Evolutionary conservation across 2,113 vertebrate species (phyloP).

Genomic region (Pygathrix nemaeus): DNA sequence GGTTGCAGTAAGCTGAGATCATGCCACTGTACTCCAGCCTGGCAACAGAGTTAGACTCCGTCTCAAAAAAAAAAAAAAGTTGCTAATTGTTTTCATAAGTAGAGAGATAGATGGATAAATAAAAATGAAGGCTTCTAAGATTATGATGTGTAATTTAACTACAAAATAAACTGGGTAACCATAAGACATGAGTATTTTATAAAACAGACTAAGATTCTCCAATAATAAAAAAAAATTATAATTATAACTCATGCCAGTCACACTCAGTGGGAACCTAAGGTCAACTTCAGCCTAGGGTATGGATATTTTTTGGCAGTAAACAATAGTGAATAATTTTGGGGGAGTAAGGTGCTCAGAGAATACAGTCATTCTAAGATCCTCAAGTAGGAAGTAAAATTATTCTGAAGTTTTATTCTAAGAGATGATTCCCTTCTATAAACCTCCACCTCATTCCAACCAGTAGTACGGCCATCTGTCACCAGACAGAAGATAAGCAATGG

Average conservation of each 20-base stretch:
- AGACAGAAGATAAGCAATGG: not conserved
- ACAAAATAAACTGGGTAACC: not conserved
- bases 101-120: not conserved
- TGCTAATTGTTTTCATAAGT: not conserved
- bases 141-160: not conserved
- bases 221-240: not conserved
- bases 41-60: not conserved
- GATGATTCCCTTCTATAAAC: not conserved
- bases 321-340: not conserved
- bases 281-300: not conserved
- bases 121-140: not conserved
- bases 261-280: not conserved
- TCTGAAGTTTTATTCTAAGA: not conserved
- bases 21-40: not conserved
- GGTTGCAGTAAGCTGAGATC: not conserved
- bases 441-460: not conserved
- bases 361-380: not conserved
- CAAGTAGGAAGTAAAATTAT: constrained; percentile 24
- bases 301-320: constrained; percentile 6
- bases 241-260: not conserved
- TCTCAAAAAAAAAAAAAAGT: not conserved
- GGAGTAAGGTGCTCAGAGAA: not conserved
- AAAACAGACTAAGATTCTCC: not conserved
- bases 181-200: not conserved
- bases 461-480: not conserved